phyloP scores from a whole-genome alignment of 1,140 invertebrate genomes.

The Drosophila ohnishii region DNA sequence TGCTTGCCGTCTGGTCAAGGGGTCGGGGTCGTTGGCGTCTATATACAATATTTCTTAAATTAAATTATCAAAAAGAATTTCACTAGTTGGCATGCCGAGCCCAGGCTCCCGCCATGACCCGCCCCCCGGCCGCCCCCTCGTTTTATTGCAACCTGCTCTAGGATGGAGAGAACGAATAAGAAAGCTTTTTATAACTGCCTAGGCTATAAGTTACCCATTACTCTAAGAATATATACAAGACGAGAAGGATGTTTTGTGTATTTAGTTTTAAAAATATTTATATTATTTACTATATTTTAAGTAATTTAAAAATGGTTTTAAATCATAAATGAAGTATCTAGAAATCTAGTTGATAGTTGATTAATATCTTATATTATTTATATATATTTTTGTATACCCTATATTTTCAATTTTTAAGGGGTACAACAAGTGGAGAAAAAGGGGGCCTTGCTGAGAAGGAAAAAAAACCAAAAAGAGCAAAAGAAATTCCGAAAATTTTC shows the following conservation, averaged over 20 bases:
- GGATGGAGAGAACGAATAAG: not conserved
- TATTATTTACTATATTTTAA: not conserved
- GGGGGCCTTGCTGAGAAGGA: constrained; percentile 13
- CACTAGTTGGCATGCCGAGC: constrained; percentile 75
- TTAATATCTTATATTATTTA: too few relatives aligned
- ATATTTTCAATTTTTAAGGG: too few relatives aligned
- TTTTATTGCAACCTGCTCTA: constrained; percentile 35
- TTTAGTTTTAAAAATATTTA: not conserved
- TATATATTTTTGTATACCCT: not conserved
- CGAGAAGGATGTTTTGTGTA: too few relatives aligned
- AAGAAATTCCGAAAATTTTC: constrained; percentile 80
- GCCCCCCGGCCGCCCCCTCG: constrained; percentile 23
- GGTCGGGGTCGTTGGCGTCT: constrained; percentile 64
- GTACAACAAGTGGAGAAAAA: not conserved
- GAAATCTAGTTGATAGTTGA: too few relatives aligned
- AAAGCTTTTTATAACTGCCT: not conserved
- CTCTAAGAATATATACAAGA: not conserved
- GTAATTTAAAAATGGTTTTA: not conserved
- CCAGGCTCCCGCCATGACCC: constrained; percentile 37
- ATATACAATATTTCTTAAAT: constrained; percentile 79
- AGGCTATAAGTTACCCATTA: not conserved
- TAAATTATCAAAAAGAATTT: constrained; percentile 81
- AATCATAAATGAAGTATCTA: not conserved
- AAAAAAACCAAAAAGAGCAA: constrained; percentile 50
- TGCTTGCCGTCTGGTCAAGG: constrained; percentile 55